Evolutionary conservation across 2,888 invertebrate genomes (phyloP), one percentile per base, ranked within the genome.

Genomic region (Drosophila lutescens): DNA sequence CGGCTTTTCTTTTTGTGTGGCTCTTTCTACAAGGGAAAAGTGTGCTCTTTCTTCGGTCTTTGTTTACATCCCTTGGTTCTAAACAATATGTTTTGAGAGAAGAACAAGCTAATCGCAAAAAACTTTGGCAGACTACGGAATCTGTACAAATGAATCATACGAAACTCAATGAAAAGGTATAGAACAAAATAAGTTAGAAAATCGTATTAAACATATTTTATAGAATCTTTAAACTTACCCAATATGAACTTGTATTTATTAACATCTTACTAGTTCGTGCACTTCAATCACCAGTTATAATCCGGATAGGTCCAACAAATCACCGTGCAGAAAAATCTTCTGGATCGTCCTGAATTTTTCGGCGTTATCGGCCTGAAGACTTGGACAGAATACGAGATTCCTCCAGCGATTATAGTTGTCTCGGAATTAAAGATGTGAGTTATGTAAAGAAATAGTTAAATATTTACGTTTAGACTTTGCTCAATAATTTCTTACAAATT

Each of bases 61-160:
- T 82, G 87, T 86, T 82, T 84, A 84, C 76, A 78, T 71, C 63
- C 66, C 59, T 17, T 30, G 47, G 10, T 82, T 82, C 81, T 82
- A 82, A 86, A 82, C 81, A 82, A 57, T 10, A 23, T 23, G 10
- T 20, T n/a, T 10, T 17, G 12, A 7, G 4, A 46, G 13, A 47
- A 44, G 7, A 47, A 20, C 8, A 17, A 4, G 47, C 34, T 32
- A 38, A 30, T 17, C 23, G 17, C 26, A 23, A 46, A 40, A 32
- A 10, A 40, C 30, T 12, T 47, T 32, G 15, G 47, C 15, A 32
- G 17, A 5, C n/a, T 7, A 46, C 7, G 30, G 41, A 34, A n/a
- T 34, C 5, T 13, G 8, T 15, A 30, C 13, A 13, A 4, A 10
- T 3, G 8, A 26, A 13, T 7, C 12, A 15, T 10, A 10, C 13